Evolutionary conservation across 2,888 invertebrate genomes (phyloP), one percentile per base, ranked within the genome.

Genomic region (Lithophane leautieri): DNA sequence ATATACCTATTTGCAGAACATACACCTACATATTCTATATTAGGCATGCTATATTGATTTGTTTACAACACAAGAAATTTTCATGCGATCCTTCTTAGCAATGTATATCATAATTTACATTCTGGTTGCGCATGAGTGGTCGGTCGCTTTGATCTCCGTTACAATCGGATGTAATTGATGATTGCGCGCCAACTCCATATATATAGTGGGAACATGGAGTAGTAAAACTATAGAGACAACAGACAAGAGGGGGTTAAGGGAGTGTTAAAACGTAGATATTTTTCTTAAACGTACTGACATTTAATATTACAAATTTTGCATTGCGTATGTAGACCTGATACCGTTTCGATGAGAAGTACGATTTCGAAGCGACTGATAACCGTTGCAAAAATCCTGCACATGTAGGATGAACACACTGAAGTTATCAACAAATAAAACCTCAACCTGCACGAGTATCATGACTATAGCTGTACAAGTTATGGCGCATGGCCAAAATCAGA

Each of bases 101-200:
- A 89, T 88, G 89, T 90, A 89, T 92, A 92, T 93, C 90, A 93
- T 93, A 93, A 94, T 94, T 93, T 93, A 94, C 91, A 92, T 92
- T 89, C 90, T 89, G 82, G 92, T 92, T 94, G 93, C 93, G 94
- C 93, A 91, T 91, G 93, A 90, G 88, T 88, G 80, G 90, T 79
- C 94, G 95, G 94, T 88, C 75, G 87, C 94, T 96, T 95, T 96
- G 96, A 96, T 95, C 95, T 95, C 93, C 89, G 93, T 94, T 94
- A 95, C 96, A 96, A 96, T 95, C 95, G 94, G 84, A 82, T 83
- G 91, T 95, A 95, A 96, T 96, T 96, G 95, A 96, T 96, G 95
- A 94, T 94, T 93, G 93, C 91, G 88, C 84, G 85, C 90, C 79
- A 88, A 87, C 88, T 89, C 92, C 90, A 85, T 91, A 87, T 91